Conservation (phyloP, 2,797 vertebrate species). For the Sebastes kiyomatsui region DNA sequence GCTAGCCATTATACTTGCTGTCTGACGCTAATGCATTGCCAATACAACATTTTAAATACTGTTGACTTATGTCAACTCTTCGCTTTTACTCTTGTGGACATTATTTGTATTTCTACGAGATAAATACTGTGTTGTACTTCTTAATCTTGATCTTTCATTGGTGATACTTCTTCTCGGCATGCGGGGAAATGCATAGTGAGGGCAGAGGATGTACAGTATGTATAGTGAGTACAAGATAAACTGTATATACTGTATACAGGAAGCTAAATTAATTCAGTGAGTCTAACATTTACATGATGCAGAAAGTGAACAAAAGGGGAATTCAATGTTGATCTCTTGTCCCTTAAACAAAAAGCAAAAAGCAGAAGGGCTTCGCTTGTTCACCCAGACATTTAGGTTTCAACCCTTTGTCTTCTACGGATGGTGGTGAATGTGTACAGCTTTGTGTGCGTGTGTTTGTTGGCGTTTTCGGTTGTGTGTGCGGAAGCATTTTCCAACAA, state of each 20-base stretch:
- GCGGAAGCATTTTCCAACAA: slow-evolving; percentile 29
- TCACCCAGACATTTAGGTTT: not conserved
- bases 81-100: not conserved
- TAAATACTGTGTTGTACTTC: not conserved
- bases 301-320: not conserved
- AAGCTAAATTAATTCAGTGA: not conserved
- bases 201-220: not conserved
- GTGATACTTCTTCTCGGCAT: not conserved
- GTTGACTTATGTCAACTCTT: not conserved
- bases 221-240: not conserved
- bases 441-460: not conserved
- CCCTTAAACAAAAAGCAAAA: not conserved
- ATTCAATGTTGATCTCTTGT: not conserved
- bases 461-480: not conserved
- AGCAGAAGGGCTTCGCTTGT: not conserved
- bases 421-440: not conserved
- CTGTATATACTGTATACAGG: not conserved
- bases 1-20: not conserved
- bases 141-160: not conserved
- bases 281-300: not conserved
- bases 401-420: not conserved
- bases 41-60: not conserved
- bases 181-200: not conserved
- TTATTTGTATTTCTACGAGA: not conserved
- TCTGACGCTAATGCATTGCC: not conserved